Conservation (phyloP, 2,113 vertebrate genomes). For the Neoarius graeffei region DNA sequence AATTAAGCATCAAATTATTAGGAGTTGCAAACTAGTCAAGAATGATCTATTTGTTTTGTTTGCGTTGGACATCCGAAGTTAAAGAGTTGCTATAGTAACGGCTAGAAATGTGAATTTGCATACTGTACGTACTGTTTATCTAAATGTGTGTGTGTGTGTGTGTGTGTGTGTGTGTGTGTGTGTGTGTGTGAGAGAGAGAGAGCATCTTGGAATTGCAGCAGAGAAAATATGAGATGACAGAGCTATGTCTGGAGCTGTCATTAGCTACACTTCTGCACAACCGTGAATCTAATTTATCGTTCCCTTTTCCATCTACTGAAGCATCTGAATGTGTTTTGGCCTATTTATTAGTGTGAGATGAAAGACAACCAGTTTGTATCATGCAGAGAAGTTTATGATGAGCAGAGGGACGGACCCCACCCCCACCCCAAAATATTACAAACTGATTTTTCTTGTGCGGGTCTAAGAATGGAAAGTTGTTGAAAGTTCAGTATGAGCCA, state of each 20-base stretch:
- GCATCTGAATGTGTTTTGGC: constrained; percentile 40
- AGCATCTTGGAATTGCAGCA: not conserved
- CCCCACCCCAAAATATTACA: not conserved
- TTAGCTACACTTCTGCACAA: constrained; percentile 15
- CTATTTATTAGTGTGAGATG: constrained; percentile 17
- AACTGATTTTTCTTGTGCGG: not conserved
- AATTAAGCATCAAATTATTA: not conserved
- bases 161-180: not conserved
- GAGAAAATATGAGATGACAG: constrained; percentile 13
- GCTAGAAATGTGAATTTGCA: not conserved
- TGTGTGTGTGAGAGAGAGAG: not conserved
- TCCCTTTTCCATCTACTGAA: constrained; percentile 31
- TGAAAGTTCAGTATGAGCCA: not conserved
- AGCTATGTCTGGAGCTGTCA: constrained; percentile 6
- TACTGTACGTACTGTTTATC: not conserved
- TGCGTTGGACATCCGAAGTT: not conserved
- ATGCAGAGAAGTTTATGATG: not conserved
- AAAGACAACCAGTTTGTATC: not conserved
- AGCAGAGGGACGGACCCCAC: not conserved
- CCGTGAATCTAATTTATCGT: not conserved
- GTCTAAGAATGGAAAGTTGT: not conserved
- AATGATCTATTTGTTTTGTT: not conserved
- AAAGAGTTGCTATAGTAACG: not conserved
- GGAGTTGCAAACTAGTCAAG: not conserved
- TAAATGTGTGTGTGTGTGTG: not conserved